Evolutionary conservation across 1,140 invertebrate genomes (phyloP), one percentile per base, ranked within the genome.

Genomic region (Drosophila kepulauana): DNA sequence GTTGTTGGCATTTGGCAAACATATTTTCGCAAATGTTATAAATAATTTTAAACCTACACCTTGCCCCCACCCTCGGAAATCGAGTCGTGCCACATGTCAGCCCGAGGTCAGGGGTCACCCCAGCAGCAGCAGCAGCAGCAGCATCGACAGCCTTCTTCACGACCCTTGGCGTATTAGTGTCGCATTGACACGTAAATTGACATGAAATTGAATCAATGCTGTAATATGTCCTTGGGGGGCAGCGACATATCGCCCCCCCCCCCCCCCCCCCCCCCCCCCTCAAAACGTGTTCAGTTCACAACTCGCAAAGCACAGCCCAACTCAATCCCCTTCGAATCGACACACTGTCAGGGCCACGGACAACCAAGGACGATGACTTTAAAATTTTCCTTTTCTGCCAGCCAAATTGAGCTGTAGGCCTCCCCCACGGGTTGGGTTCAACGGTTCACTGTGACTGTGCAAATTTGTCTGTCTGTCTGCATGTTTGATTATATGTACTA

Each of bases 201-300:
- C 91, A 92, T 91, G 90, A 92, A 92, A 92, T 92, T 92, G 91
- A 92, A 92, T 92, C 91, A 92, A 92, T 92, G 91, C 91, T 91
- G 81, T 91, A 92, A 92, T 91, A 92, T 86, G 91, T 91, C 91
- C 91, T 91, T 86, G 78, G 91, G 91, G 91, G 87, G 56, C 70
- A 56, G 52, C 78, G 54, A 63, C 67, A 65, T 56, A 58, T 67
- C 61, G 20, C 45, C 48, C 69, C 61, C 1, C 48, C 10, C 11
- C 25, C 0, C 5, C 25, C 0, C 38, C 48, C 69, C 61, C 1
- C 48, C 10, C 11, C 25, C 0, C 5, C 25, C 0, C 38, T n/a
- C 15, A 35, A 10, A 8, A 3, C 20, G 20, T 4, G 20, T 25
- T 25, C 3, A 25, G 20, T 25, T 25, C 20, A 25, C 20, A 25